Evolutionary conservation across 2,113 vertebrate genomes (phyloP).

Genomic region (Gorsachius goisagi): DNA sequence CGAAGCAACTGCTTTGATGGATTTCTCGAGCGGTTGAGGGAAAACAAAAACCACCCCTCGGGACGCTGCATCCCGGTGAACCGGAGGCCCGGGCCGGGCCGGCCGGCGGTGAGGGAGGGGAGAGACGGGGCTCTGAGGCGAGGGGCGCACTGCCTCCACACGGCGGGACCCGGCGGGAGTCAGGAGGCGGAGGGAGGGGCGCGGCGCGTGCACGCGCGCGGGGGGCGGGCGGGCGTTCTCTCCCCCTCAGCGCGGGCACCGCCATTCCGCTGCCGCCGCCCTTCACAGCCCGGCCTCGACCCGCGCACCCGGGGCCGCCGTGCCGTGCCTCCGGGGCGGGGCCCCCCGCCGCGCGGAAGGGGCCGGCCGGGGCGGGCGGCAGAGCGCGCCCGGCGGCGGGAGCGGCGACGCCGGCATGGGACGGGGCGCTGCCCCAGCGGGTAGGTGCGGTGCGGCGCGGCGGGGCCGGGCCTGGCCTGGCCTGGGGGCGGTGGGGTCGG

Average conservation of each 20-base stretch:
- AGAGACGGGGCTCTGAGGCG: neutral
- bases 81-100: neutral
- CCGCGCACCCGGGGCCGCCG: neutral
- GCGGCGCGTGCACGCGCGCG: neutral
- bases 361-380: neutral
- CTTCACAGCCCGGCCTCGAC: neutral
- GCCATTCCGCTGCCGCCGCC: neutral
- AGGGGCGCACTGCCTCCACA: neutral
- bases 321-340: neutral
- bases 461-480: too few species aligned
- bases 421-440: neutral
- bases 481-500: neutral
- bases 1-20: neutral
- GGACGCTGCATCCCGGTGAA: neutral
- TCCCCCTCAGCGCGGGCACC: neutral
- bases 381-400: neutral
- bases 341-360: neutral
- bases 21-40: neutral
- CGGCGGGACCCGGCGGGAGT: neutral
- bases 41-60: neutral
- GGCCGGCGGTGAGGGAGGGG: too few species aligned
- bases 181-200: neutral
- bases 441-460: neutral
- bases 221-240: too few species aligned
- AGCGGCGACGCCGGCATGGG: neutral